Conservation (phyloP, 1,140 invertebrate species). For the Polypedilum pembai region DNA sequence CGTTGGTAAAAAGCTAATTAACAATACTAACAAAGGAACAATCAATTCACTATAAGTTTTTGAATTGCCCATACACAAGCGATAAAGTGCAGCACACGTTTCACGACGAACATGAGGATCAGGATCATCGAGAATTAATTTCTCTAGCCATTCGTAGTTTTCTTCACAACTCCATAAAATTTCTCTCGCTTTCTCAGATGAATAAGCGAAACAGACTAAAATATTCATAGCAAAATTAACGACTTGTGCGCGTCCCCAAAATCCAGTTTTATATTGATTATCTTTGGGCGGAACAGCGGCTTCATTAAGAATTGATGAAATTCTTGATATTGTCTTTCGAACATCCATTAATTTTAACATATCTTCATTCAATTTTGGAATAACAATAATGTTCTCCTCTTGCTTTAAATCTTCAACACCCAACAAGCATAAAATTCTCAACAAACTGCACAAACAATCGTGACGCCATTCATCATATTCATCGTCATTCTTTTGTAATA, state of each 20-base stretch:
- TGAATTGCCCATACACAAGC: slow-evolving; percentile 68
- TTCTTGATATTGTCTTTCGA: slow-evolving; percentile 67
- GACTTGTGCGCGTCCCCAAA: slow-evolving; percentile 78
- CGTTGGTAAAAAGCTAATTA: slow-evolving; percentile 69
- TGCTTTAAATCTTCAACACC: slow-evolving; percentile 59
- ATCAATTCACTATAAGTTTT: slow-evolving; percentile 55
- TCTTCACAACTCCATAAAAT: slow-evolving; percentile 58
- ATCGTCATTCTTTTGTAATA: slow-evolving; percentile 56
- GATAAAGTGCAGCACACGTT: slow-evolving; percentile 80
- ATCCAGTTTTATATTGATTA: slow-evolving; percentile 76
- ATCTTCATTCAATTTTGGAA: slow-evolving; percentile 57
- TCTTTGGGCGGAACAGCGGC: slow-evolving; percentile 57
- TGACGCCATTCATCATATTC: slow-evolving; percentile 86
- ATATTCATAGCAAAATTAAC: slow-evolving; percentile 75
- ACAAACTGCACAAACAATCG: slow-evolving; percentile 79
- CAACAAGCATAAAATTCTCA: slow-evolving; percentile 69
- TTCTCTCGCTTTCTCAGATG: slow-evolving; percentile 55
- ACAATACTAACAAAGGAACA: slow-evolving; percentile 67
- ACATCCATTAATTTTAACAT: slow-evolving; percentile 77
- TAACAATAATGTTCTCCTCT: slow-evolving; percentile 55
- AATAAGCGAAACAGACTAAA: slow-evolving; percentile 75
- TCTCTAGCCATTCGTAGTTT: slow-evolving; percentile 63
- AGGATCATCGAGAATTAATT: slow-evolving; percentile 73
- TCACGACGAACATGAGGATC: slow-evolving; percentile 79
- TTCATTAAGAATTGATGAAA: slow-evolving; percentile 81